A percentile compares a stretch with the other conserved stretches of the same genome.
These are phyloP conservation scores for Tetragnatha versicolor DNA, from an alignment of 1,140 invertebrate species.

Conservation along the genomic window DNA sequence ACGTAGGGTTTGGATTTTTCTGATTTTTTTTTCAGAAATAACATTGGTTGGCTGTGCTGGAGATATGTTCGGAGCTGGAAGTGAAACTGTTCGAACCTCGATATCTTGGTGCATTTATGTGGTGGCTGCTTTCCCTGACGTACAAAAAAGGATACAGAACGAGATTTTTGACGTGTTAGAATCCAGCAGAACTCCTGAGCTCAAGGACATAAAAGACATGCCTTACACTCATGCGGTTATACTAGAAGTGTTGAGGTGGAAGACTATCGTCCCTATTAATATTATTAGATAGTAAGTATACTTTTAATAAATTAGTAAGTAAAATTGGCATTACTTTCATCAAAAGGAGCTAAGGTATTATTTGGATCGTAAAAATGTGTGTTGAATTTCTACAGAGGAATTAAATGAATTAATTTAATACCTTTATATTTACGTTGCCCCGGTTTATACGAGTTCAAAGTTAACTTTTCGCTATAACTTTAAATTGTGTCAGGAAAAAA, in stretches of 20 bases:
- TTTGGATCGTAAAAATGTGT: too few relatives aligned
- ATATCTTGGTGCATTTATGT: conserved; percentile 61
- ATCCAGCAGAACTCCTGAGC: conserved; percentile 45
- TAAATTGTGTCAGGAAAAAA: too few relatives aligned
- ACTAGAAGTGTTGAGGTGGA: conserved; percentile 28
- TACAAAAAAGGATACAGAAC: conserved; percentile 62
- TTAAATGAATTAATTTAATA: too few relatives aligned
- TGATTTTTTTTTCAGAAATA: not conserved
- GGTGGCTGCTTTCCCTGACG: conserved; percentile 62
- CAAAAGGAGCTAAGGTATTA: too few relatives aligned
- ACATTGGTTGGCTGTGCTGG: conserved; percentile 46
- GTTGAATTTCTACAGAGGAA: too few relatives aligned
- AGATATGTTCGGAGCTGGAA: conserved; percentile 61
- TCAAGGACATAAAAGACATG: conserved; percentile 36
- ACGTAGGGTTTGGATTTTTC: not conserved
- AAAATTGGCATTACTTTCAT: too few relatives aligned
- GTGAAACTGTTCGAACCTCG: conserved; percentile 62
- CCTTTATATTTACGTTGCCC: too few relatives aligned
- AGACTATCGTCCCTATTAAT: conserved; percentile 21
- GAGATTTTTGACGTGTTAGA: conserved; percentile 72
- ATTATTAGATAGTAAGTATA: conserved; percentile 26
- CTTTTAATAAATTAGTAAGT: conserved; percentile 6
- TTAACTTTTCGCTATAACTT: too few relatives aligned
- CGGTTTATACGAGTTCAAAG: too few relatives aligned
- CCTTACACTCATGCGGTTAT: conserved; percentile 21